Evolutionary conservation across 2,888 invertebrate genomes (phyloP).

Genomic region (Pristionchus entomophagus): DNA sequence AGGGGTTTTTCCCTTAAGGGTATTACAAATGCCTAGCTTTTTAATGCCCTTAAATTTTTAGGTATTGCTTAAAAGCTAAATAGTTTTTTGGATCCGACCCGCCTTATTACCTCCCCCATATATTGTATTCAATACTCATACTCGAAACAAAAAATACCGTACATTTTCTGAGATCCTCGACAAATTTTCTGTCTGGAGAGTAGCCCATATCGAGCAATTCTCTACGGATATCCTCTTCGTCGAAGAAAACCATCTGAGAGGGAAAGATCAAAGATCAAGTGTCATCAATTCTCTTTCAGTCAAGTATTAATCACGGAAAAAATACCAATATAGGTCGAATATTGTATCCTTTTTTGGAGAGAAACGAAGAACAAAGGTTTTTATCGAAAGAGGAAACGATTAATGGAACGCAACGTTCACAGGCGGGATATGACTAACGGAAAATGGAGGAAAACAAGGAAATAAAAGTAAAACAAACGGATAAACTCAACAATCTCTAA

Average conservation of each 20-base stretch:
- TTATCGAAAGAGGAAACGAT: neutral
- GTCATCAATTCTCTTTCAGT: neutral
- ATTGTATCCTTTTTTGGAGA: neutral
- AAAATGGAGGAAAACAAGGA: neutral
- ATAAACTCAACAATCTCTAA: neutral
- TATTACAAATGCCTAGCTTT: too few species aligned
- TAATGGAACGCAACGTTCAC: neutral
- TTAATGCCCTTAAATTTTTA: too few species aligned
- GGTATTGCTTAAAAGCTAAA: too few species aligned
- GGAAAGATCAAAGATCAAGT: neutral
- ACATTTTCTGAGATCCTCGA: neutral
- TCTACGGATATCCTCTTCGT: conserved; percentile 2
- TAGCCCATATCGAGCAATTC: conserved; percentile 40
- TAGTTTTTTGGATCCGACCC: too few species aligned
- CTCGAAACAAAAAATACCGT: too few species aligned
- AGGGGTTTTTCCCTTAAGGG: too few species aligned
- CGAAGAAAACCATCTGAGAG: neutral
- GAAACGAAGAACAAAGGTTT: neutral
- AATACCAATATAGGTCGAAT: neutral
- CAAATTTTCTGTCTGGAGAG: neutral
- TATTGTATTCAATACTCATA: too few species aligned
- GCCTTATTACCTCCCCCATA: too few species aligned
- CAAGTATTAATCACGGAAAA: neutral
- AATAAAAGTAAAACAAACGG: neutral
- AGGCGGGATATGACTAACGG: conserved; percentile 1